Percentiles rank a stretch among this genome's conserved stretches.
These are phyloP conservation scores for Daktulosphaira vitifoliae DNA, from an alignment of 1,140 invertebrate genomes.

Conservation along the genomic window DNA sequence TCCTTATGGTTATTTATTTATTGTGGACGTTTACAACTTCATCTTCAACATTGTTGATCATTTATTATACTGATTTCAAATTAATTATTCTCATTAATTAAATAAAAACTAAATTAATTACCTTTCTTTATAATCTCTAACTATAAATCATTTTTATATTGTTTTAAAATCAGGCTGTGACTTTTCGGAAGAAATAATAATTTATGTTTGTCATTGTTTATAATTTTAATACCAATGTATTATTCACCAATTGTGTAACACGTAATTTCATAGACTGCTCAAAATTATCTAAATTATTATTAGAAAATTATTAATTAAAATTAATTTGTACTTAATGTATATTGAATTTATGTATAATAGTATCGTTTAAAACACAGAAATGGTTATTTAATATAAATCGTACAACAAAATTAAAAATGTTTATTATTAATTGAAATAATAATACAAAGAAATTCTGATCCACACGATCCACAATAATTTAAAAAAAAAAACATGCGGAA, in stretches of 20 bases:
- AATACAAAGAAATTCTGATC: constrained; percentile 4
- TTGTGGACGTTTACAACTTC: constrained; percentile 17
- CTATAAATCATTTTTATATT: constrained; percentile 3
- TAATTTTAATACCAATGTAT: no score
- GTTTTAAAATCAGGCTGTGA: constrained; percentile 20
- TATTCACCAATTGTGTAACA: constrained; percentile 19
- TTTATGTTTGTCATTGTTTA: constrained; percentile 26
- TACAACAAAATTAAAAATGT: neutral
- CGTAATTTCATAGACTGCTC: constrained; percentile 32
- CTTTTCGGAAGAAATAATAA: constrained; percentile 27
- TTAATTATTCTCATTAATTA: no score
- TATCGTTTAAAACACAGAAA: neutral
- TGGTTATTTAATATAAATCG: no score
- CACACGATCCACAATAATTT: constrained; percentile 31
- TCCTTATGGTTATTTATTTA: constrained; percentile 23
- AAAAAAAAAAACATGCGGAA: constrained; percentile 28
- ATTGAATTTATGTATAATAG: constrained; percentile 31
- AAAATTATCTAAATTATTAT: constrained; percentile 32
- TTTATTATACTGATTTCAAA: no score
- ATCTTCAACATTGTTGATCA: no score
- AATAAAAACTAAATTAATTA: no score
- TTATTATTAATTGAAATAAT: neutral
- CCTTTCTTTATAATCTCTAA: no score
- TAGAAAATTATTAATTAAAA: constrained; percentile 30
- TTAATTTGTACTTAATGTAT: constrained; percentile 29